Conservation (phyloP, 2,113 vertebrate species). For the human (Homo sapiens) region GRCh38 chr12:91895501-91896000, state of each 20-base stretch:
- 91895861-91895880: background rate
- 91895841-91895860: background rate
- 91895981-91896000: background rate
- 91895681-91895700: background rate
- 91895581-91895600: background rate
- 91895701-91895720: background rate
- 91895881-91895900: background rate
- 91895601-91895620: background rate
- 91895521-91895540: background rate
- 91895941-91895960: background rate
- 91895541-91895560: background rate
- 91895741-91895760: background rate
- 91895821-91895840: background rate
- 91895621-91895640: background rate
- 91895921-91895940: background rate
- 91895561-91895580: background rate
- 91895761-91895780: background rate
- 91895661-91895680: background rate
- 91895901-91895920: background rate
- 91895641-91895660: background rate
- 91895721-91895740: background rate
- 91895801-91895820: background rate
- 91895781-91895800: background rate
- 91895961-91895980: background rate
- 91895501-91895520: background rate